Conservation (phyloP, 2,113 vertebrate species). For the Clarias gariepinus region DNA sequence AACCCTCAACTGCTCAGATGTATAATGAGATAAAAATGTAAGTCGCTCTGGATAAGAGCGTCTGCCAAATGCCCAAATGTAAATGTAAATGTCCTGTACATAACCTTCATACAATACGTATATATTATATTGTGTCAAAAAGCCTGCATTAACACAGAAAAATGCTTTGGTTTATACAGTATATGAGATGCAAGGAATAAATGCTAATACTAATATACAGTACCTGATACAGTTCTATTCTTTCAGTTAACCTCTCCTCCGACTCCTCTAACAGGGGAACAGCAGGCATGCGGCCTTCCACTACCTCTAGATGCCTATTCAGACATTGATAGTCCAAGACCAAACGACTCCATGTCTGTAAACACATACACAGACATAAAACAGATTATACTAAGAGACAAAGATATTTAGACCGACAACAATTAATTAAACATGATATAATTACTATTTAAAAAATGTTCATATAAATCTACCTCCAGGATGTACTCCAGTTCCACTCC, state of each 20-base stretch:
- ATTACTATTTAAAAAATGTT: neutral
- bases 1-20: too few species aligned
- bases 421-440: neutral
- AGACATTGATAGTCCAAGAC: constrained; percentile 82
- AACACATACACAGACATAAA: constrained; percentile 6
- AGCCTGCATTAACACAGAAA: neutral
- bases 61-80: too few species aligned
- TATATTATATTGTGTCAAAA: neutral
- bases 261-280: constrained; percentile 90
- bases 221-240: constrained; percentile 89
- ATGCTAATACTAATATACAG: neutral
- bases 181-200: neutral
- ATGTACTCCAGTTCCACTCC: constrained; percentile 92
- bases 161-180: neutral
- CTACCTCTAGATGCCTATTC: constrained; percentile 66
- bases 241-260: constrained; percentile 83
- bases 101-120: neutral
- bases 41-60: too few species aligned
- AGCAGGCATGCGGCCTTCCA: constrained; percentile 83
- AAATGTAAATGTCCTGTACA: too few species aligned
- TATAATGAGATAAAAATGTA: too few species aligned
- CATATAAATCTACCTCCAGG: constrained; percentile 79
- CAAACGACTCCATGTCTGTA: constrained; percentile 79
- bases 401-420: neutral
- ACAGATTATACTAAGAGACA: neutral